Evolutionary conservation across 2,113 vertebrate species (phyloP).

Genomic region (Camarhynchus parvulus): DNA sequence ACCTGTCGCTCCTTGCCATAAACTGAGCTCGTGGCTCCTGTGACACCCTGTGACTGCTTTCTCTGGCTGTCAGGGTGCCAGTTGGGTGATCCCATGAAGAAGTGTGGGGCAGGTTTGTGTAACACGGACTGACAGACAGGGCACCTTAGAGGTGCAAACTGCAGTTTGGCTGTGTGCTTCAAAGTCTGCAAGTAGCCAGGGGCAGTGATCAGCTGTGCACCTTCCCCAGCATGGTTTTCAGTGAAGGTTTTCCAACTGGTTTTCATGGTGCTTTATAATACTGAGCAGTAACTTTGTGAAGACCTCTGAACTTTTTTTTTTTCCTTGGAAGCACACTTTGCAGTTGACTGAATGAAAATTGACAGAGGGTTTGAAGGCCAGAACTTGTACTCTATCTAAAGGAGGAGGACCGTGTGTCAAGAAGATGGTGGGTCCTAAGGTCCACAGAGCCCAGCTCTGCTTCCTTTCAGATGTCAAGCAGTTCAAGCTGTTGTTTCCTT

Average conservation of each 20-base stretch:
- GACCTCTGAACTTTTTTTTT: neutral
- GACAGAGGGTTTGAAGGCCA: neutral
- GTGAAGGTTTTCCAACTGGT: neutral
- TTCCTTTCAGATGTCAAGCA: neutral
- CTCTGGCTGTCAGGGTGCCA: neutral
- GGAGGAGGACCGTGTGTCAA: fast-evolving
- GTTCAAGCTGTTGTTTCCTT: neutral
- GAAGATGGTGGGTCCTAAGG: neutral
- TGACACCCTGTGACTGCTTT: fast-evolving
- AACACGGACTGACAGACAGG: fast-evolving
- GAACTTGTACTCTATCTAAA: neutral
- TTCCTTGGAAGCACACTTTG: neutral
- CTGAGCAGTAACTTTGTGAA: neutral
- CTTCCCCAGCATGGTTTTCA: neutral
- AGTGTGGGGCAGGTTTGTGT: fast-evolving
- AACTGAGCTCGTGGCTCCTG: fast-evolving
- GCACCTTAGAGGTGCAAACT: neutral
- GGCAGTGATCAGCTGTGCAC: neutral
- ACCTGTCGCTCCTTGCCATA: neutral
- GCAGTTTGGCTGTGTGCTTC: neutral
- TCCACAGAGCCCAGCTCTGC: neutral
- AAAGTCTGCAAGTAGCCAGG: neutral
- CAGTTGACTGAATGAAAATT: neutral
- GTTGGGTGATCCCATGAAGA: neutral
- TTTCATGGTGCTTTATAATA: neutral